phyloP scores from a whole-genome alignment of 2,797 vertebrate species.

The Botia kubotai region DNA sequence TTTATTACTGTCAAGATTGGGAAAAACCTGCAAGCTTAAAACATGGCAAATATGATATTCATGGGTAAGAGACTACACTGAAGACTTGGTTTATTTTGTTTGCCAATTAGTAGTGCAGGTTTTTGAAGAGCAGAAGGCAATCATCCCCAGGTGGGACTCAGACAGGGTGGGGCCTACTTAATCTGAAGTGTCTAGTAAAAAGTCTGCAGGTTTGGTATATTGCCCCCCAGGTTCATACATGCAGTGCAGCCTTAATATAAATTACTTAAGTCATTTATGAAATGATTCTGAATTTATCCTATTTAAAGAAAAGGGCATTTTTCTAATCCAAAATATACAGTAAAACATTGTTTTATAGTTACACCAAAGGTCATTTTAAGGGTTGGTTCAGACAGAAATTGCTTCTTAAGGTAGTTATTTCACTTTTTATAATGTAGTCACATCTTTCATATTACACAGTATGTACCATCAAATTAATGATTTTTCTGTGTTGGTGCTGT shows the following conservation, averaged over 20 bases:
- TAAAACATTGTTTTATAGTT: background rate
- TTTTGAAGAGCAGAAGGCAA: slow-evolving; percentile 81
- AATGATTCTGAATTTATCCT: background rate
- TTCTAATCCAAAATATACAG: background rate
- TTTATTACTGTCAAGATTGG: slow-evolving; percentile 12
- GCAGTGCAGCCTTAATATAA: slow-evolving; percentile 46
- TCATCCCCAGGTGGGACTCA: slow-evolving; percentile 77
- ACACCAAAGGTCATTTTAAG: too few relatives aligned
- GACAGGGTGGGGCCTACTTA: slow-evolving; percentile 71
- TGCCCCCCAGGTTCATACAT: slow-evolving; percentile 66
- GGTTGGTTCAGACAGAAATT: too few relatives aligned
- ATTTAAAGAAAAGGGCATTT: background rate
- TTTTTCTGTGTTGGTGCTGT: background rate
- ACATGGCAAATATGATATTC: slow-evolving; percentile 20
- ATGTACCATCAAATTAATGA: background rate
- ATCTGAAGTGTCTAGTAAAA: slow-evolving; percentile 85
- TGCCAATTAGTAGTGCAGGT: slow-evolving; percentile 80
- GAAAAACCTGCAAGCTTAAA: slow-evolving; percentile 3
- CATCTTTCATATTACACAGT: background rate
- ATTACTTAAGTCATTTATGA: slow-evolving; percentile 39
- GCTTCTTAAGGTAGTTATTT: too few relatives aligned
- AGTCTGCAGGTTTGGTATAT: slow-evolving; percentile 79
- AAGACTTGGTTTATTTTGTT: slow-evolving; percentile 70
- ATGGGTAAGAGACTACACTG: slow-evolving; percentile 34
- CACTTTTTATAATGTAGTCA: background rate